A percentile compares a stretch with the other conserved stretches of the same genome.
These are phyloP conservation scores for Drosophila simulans DNA, from an alignment of 1,140 invertebrate species.

Conservation along the genomic window DNA sequence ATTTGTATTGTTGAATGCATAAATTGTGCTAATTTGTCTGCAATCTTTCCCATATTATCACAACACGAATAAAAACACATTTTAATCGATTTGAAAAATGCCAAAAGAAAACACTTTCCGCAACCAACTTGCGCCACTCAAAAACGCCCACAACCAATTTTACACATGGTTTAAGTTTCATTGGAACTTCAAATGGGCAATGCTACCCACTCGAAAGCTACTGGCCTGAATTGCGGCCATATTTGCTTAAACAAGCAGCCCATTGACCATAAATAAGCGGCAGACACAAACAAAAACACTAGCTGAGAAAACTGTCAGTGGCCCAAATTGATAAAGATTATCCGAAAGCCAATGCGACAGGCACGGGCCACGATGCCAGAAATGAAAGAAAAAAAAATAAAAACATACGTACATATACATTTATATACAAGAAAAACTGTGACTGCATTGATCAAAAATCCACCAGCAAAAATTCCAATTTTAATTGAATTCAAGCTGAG, in stretches of 20 bases:
- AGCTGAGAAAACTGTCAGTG: conserved; percentile 46
- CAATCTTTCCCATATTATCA: neutral
- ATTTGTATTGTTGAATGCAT: neutral
- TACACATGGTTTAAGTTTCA: conserved; percentile 20
- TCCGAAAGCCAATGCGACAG: conserved; percentile 70
- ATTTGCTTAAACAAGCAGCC: conserved; percentile 40
- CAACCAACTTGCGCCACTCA: conserved; percentile 1
- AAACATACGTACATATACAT: neutral
- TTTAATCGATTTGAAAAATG: conserved; percentile 13
- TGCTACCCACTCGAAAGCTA: conserved; percentile 21
- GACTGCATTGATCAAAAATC: conserved; percentile 60
- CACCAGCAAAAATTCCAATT: conserved; percentile 63
- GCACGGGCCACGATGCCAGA: conserved; percentile 42
- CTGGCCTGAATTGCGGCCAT: conserved; percentile 37
- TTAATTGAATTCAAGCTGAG: conserved; percentile 64
- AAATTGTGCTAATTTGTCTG: neutral
- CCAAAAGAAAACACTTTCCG: conserved; percentile 7
- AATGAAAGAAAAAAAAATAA: neutral
- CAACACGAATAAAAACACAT: neutral
- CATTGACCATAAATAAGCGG: conserved; percentile 45
- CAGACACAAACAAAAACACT: conserved; percentile 21
- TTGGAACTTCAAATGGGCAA: conserved; percentile 17
- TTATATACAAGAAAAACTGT: conserved; percentile 9
- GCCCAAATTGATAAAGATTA: conserved; percentile 78
- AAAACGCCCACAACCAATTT: conserved; percentile 19